Evolutionary conservation across 2,888 invertebrate species (phyloP), one percentile per base, ranked within the genome.

Genomic region (Boloria selene): DNA sequence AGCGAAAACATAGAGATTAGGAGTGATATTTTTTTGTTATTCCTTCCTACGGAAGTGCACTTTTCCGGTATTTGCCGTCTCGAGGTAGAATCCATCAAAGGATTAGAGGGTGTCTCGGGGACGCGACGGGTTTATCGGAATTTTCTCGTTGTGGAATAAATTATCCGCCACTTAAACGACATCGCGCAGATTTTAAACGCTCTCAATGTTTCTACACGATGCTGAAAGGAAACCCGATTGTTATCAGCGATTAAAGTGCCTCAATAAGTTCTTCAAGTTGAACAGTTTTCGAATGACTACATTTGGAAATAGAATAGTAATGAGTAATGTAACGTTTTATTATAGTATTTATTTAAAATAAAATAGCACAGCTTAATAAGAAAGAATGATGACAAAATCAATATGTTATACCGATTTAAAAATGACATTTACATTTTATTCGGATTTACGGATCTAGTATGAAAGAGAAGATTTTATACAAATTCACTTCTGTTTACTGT

Each of bases 51-150:
- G 68, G 68, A 38, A 85, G 85, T 85, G 86, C 86, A 86, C 84
- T 88, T 86, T 86, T 83, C 82, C 81, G 79, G 81, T 82, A 81
- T 84, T 86, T 80, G 75, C 77, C 74, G 71, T 77, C 80, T 77
- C 78, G 75, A 79, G 79, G 80, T 77, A 75, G 82, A 86, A 90
- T 91, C 90, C 88, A 90, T 92, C 90, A 90, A 89, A 88, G 88
- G 91, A 91, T 92, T 89, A 90, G 83, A 85, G 81, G 78, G 77
- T 79, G 83, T 85, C 84, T 81, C 81, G 78, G 79, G 77, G 79
- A 79, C 75, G 78, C 76, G 81, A 86, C 86, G 85, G 85, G 81
- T 85, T 84, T 81, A 80, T 85, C 84, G 83, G 79, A 83, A 85
- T 86, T 86, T 84, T 77, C 82, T 75, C 81, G 84, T 82, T 87